Conservation (phyloP, 2,113 vertebrate genomes). For the Oxyura jamaicensis region DNA sequence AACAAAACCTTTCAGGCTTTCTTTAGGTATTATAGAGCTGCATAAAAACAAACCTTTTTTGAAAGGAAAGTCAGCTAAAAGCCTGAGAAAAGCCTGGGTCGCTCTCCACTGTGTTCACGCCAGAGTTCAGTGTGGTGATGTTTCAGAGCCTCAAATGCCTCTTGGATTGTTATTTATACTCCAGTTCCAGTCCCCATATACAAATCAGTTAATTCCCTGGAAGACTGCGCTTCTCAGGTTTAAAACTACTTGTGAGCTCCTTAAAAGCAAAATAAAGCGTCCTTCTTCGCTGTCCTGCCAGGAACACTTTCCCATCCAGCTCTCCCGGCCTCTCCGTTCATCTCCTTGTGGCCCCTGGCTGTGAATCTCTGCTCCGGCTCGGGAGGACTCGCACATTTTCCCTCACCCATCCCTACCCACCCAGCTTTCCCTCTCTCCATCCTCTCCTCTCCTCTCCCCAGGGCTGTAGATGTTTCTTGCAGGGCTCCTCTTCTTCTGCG, state of each 20-base stretch:
- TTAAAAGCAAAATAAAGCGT: background rate
- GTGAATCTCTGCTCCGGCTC: background rate
- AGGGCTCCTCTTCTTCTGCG: background rate
- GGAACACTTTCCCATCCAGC: background rate
- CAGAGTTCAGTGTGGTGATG: background rate
- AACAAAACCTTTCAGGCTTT: background rate
- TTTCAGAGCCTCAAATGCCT: background rate
- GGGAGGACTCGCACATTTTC: too few species aligned
- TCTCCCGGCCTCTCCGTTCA: background rate
- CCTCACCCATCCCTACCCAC: too few species aligned
- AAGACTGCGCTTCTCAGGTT: background rate
- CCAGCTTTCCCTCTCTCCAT: background rate
- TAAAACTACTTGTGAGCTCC: background rate
- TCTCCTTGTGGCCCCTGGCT: background rate
- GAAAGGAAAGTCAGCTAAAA: background rate
- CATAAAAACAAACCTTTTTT: constrained; percentile 7
- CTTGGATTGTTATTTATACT: background rate
- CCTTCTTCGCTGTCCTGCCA: background rate
- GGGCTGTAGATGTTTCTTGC: background rate
- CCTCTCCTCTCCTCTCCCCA: background rate
- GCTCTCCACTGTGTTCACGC: background rate
- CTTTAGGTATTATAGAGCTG: background rate
- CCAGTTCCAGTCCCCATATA: background rate
- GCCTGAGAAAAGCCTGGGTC: background rate
- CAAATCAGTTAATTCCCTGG: background rate